These are phyloP conservation scores for Gastrophryne carolinensis DNA, from an alignment of 2,797 vertebrate genomes.

Conservation along the genomic window DNA sequence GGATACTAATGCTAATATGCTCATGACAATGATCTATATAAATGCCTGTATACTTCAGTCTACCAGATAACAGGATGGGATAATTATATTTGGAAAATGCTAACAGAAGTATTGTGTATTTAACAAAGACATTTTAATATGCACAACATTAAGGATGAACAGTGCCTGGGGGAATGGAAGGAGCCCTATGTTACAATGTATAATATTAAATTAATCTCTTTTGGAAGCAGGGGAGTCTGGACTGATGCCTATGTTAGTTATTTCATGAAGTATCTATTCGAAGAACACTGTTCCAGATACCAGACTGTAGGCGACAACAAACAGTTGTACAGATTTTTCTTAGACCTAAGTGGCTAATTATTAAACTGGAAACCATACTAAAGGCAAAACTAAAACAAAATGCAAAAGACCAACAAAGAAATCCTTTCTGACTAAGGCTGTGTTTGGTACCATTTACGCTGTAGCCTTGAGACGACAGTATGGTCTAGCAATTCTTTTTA, in stretches of 20 bases:
- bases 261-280: neutral
- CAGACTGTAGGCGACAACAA: neutral
- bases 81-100: neutral
- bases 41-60: neutral
- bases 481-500: too few species aligned
- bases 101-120: neutral
- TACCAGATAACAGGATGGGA: neutral
- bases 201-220: neutral
- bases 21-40: slow-evolving; percentile 75
- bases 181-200: neutral
- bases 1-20: slow-evolving; percentile 77
- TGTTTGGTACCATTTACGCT: too few species aligned
- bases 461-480: too few species aligned
- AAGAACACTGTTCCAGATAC: neutral
- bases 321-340: neutral
- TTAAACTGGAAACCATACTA: neutral
- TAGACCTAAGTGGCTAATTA: neutral
- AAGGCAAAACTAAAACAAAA: too few species aligned
- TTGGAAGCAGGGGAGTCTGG: neutral
- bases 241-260: neutral
- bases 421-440: too few species aligned
- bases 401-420: too few species aligned
- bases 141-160: neutral
- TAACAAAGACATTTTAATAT: slow-evolving; percentile 13
- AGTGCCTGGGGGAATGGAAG: neutral